Percentiles rank a stretch among this genome's conserved stretches.
These are phyloP conservation scores for Stegostoma tigrinum DNA, from an alignment of 2,113 vertebrate species.

Conservation along the genomic window DNA sequence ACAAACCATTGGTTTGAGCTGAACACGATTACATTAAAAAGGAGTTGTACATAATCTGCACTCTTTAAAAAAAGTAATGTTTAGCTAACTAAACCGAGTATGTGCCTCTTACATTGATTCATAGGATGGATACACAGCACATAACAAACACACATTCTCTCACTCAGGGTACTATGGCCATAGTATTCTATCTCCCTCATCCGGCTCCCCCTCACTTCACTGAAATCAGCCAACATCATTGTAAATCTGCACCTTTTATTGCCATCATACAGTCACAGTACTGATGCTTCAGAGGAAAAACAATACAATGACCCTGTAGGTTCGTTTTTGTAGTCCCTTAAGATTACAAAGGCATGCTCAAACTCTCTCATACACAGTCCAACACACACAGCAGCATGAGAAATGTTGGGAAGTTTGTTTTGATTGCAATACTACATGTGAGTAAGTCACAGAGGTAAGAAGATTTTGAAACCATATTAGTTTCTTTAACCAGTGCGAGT, in stretches of 20 bases:
- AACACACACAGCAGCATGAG: not conserved
- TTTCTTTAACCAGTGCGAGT: not conserved
- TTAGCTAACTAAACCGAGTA: not conserved
- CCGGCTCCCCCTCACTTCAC: not conserved
- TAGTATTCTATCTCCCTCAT: not conserved
- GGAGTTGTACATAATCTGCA: not conserved
- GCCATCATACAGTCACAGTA: not conserved
- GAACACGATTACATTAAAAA: constrained; percentile 7
- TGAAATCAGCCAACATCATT: not conserved
- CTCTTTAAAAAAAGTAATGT: not conserved
- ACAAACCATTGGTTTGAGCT: constrained; percentile 4
- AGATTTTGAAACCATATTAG: not conserved
- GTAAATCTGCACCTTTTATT: not conserved
- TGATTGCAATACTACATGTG: not conserved
- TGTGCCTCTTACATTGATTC: constrained; percentile 9
- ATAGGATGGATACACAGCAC: not conserved
- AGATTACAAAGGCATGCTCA: not conserved
- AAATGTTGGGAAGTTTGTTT: not conserved
- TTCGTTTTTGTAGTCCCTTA: not conserved
- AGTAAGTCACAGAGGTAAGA: not conserved
- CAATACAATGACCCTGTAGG: not conserved
- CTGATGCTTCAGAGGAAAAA: not conserved
- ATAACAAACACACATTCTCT: not conserved
- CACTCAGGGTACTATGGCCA: not conserved
- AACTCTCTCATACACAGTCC: not conserved